A percentile compares a stretch with the other conserved stretches of the same genome.
Evolutionary conservation across 2,797 vertebrate species (phyloP).

Genomic region (Jordanella pulchra): DNA sequence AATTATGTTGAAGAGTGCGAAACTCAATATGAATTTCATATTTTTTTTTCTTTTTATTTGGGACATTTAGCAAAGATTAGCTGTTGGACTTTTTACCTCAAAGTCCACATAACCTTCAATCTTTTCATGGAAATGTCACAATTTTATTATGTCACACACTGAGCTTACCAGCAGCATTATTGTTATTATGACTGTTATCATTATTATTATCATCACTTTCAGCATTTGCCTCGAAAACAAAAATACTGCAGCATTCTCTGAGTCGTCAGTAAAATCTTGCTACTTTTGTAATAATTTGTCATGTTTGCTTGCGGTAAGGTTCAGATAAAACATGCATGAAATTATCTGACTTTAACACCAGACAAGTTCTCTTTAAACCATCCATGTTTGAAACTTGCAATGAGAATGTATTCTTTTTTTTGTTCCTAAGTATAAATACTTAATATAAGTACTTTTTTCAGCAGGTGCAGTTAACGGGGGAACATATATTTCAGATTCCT

Average conservation of each 20-base stretch:
- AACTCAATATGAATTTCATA: neutral
- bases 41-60: neutral
- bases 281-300: neutral
- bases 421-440: too few relatives aligned
- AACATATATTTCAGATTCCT: too few relatives aligned
- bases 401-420: neutral
- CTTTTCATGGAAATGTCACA: neutral
- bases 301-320: neutral
- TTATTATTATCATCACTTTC: neutral
- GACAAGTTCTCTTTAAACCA: neutral
- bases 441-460: too few relatives aligned
- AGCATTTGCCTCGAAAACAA: neutral
- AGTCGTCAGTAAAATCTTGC: too few relatives aligned
- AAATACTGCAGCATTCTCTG: neutral
- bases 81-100: neutral
- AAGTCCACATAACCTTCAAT: neutral
- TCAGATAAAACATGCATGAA: neutral
- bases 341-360: neutral
- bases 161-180: neutral
- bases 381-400: neutral
- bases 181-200: too few relatives aligned
- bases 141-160: neutral
- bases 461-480: too few relatives aligned
- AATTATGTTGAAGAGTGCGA: neutral
- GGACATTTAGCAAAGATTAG: neutral